phyloP scores from a whole-genome alignment of 2,888 invertebrate genomes.

The Dusona sp. region DNA sequence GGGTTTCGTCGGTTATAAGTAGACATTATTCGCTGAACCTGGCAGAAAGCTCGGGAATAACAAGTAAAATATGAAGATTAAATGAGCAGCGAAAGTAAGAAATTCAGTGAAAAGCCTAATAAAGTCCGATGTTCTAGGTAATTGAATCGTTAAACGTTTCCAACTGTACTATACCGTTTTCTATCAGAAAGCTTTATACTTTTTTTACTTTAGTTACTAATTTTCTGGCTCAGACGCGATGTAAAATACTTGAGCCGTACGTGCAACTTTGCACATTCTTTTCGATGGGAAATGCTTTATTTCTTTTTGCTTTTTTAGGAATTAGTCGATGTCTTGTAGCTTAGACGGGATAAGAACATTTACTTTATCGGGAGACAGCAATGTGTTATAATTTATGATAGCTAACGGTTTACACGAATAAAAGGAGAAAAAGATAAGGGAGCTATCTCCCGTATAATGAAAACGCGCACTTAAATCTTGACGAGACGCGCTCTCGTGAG shows the following conservation, averaged over 20 bases:
- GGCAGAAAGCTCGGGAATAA: background rate
- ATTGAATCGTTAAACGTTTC: conserved; percentile 29
- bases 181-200: background rate
- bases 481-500: conserved; percentile 17
- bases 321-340: background rate
- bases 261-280: conserved; percentile 8
- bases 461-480: conserved; percentile 54
- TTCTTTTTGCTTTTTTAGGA: background rate
- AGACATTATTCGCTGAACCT: conserved; percentile 2
- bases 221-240: background rate
- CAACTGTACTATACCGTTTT: background rate
- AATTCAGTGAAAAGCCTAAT: conserved; percentile 25
- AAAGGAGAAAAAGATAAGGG: background rate
- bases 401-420: conserved; percentile 30
- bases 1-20: conserved; percentile 10
- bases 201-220: background rate
- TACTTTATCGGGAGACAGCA: conserved; percentile 22
- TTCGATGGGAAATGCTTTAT: background rate
- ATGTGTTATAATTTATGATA: conserved; percentile 55
- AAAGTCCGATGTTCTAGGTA: conserved; percentile 19
- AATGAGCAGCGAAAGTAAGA: background rate
- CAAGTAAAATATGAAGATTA: background rate
- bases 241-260: background rate
- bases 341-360: conserved; percentile 6
- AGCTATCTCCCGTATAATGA: conserved; percentile 7